Base-by-base conservation (phyloP, 1,140 invertebrate genomes). In the Lordiphosa clarofinis region DNA sequence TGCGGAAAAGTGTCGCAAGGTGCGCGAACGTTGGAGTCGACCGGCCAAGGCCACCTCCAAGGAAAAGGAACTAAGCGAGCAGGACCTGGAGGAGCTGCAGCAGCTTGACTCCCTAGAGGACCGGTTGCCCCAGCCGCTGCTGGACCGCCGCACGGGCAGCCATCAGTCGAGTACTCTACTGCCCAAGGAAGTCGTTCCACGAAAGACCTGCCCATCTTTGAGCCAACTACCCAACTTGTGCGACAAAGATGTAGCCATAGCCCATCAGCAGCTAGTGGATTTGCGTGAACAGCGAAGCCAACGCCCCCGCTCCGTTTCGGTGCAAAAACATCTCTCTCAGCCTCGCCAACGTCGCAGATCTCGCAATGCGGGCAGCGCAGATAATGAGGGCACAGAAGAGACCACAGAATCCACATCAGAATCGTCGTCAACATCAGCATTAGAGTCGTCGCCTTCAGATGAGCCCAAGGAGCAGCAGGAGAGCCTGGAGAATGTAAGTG, bases 21-120 rank as follows among this genome's bases (percentile, higher is more conserved):
- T 49, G 0, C 73, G 73, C 1, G 68, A 76, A 3, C 73, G 73
- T 24, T 78, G 63, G 73, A 43, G 46, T 4, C 62, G 58, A 1
- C 11, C 19, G 1, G 47, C 38, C 6, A n/a, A 7, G 24, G 3
- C 24, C 10, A 11, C 43, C 1, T 11, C 11, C 0, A 57, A 21
- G n/a, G 19, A 43, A 7, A 35, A 28, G 36, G 44, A 65, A 0
- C 15, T 35, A 4, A 47, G 13, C 11, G 19, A 37, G 1, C 8
- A 3, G 3, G 48, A 37, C 0, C 24, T 6, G 3, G 11, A 62
- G 35, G 31, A 48, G 15, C 15, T 7, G 7, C 33, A 28, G 7
- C 37, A 46, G 9, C 33, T 52, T 12, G 28, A 4, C 21, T 24
- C 21, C 5, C 5, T 24, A 24, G 21, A 24, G 4, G 5, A 49